These are phyloP conservation scores for Rhingia rostrata DNA, from an alignment of 2,888 invertebrate genomes.

Conservation along the genomic window DNA sequence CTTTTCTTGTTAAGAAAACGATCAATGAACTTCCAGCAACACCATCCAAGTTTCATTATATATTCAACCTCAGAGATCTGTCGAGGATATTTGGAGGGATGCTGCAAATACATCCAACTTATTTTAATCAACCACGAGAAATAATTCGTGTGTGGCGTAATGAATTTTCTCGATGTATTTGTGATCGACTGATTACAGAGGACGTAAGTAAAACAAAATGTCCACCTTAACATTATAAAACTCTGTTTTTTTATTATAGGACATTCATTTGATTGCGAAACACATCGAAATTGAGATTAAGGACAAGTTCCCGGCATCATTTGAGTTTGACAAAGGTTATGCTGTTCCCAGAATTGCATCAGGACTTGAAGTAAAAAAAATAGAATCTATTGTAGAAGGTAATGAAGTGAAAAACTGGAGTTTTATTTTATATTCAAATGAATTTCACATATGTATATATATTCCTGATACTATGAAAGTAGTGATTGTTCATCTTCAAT, in stretches of 20 bases:
- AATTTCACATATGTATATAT: neutral
- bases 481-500: neutral
- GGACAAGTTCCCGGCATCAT: conserved; percentile 81
- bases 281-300: conserved; percentile 86
- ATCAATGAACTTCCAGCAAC: conserved; percentile 93
- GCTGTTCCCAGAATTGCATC: conserved; percentile 75
- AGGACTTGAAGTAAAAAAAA: conserved; percentile 50
- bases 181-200: conserved; percentile 91
- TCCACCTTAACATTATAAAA: neutral
- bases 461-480: neutral
- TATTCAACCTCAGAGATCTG: conserved; percentile 95
- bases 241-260: conserved; percentile 82
- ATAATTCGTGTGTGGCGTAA: conserved; percentile 95
- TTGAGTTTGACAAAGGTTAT: conserved; percentile 79
- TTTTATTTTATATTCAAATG: neutral
- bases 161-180: conserved; percentile 93
- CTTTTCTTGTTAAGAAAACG: conserved; percentile 84
- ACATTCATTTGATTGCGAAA: conserved; percentile 86
- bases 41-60: conserved; percentile 96
- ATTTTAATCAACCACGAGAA: conserved; percentile 87
- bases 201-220: conserved; percentile 82
- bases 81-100: conserved; percentile 93
- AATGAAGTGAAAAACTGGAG: conserved; percentile 1
- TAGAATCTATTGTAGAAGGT: conserved; percentile 15
- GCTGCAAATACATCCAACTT: conserved; percentile 88